Base-by-base conservation (phyloP, 37 sponge, comb jelly and placozoan species). In the Halichondria panicea region DNA sequence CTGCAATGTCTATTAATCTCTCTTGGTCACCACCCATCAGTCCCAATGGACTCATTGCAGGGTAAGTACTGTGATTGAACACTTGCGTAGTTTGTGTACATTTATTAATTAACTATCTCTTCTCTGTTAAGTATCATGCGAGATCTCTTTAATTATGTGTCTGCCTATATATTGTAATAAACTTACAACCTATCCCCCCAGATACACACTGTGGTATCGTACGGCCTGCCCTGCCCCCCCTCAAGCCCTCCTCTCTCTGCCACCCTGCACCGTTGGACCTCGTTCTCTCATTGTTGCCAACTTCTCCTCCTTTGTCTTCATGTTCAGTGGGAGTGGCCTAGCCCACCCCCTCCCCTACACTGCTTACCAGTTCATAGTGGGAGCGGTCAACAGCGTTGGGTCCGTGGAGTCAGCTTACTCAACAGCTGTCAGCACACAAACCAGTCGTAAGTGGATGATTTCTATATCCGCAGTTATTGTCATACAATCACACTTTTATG, bases 31-130 rank as follows among this genome's bases (percentile, higher is more conserved):
- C 68, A 15, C 94, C 94, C 15, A 34, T 34, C 6, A 41, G 82
- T n/a, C 87, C 94, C 0, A 93, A 93, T 66, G 94, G 94, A 73
- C 33, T 66, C 7, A 81, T 93, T 35, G 74, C 68, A 5, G 86
- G 79, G 91, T 86, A 58, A 66, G 79, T n/a, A n/a, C n/a, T n/a
- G n/a, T n/a, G n/a, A n/a, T n/a, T 43, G 6, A 11, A 3, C 5
- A 7, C 24, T 11, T 68, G 57, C 28, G 9, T 24, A 30, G n/a
- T n/a, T n/a, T n/a, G n/a, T n/a, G n/a, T n/a, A n/a, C n/a, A n/a
- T n/a, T n/a, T n/a, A n/a, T n/a, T n/a, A n/a, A n/a, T n/a, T 77
- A 3, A 22, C 30, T 7, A n/a, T n/a, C n/a, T n/a, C n/a, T n/a
- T n/a, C n/a, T n/a, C n/a, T n/a, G n/a, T n/a, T n/a, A n/a, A n/a